Base-by-base conservation (phyloP, 2,797 vertebrate genomes). In the Galago senegalensis region DNA sequence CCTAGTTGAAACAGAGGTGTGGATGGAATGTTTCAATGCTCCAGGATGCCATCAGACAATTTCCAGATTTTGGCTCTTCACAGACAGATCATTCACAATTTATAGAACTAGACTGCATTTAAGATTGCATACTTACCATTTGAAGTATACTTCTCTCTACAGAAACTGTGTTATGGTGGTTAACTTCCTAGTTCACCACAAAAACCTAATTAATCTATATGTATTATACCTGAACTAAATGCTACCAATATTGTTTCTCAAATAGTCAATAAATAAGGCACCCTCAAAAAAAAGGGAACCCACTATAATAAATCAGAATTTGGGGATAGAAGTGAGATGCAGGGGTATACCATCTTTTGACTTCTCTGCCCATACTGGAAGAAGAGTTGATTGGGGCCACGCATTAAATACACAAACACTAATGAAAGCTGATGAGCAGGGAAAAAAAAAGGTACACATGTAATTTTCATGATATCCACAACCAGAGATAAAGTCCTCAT, bases 161-260 rank as follows among this genome's bases (percentile, higher is more conserved):
- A 93, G 60, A 93, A 93, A 89, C 14, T 40, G 76, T 34, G 17
- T 60, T 77, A 43, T 25, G 46, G 25, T 69, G 29, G 70, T 95
- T 87, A 94, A 81, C 60, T 73, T 56, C 29, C 53, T 69, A 75
- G 4, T 40, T 63, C 37, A 95, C 60, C 34, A 91, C 63, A 97
- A 96, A 89, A 61, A 9, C 25, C 73, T 56, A 43, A 25, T 87
- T 70, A 84, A 40, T 67, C 63, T 46, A n/a, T 29, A 93, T 10
- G 49, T 53, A 53, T 53, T 53, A 3, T 37, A 73, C 86, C 63
- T 89, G 10, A 95, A 87, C 34, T 75, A 81, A 69, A 40, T 43
- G 76, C 46, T 43, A 70, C n/a, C 49, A 87, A 37, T 11, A 6
- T 34, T 37, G 53, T 12, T 76, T 87, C 70, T 87, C 53, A 87